These are phyloP conservation scores for Tadarida brasiliensis DNA, from an alignment of 2,797 vertebrate genomes.

Conservation along the genomic window DNA sequence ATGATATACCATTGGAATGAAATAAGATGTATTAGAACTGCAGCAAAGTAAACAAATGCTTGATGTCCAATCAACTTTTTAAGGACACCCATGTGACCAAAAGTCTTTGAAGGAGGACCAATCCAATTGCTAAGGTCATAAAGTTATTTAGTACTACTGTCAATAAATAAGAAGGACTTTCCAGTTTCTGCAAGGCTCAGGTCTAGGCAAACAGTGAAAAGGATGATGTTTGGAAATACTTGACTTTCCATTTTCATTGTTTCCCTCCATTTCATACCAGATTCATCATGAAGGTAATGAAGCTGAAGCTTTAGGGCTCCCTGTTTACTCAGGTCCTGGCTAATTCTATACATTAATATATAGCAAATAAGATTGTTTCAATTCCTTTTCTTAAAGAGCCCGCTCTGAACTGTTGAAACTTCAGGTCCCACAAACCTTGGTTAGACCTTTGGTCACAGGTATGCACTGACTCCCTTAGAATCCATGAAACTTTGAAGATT, in stretches of 20 bases:
- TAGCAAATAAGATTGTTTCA: background rate
- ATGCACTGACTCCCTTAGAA: background rate
- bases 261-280: background rate
- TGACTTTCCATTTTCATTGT: background rate
- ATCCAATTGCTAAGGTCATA: background rate
- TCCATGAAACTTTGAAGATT: background rate
- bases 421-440: background rate
- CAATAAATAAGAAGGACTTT: background rate
- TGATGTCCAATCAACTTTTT: background rate
- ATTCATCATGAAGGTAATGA: background rate
- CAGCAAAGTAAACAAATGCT: slow-evolving; percentile 31
- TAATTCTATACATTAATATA: background rate
- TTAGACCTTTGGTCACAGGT: background rate
- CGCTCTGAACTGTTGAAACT: background rate
- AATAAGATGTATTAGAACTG: slow-evolving; percentile 14
- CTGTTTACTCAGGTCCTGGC: background rate
- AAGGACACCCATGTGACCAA: background rate
- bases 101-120: background rate
- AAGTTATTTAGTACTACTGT: background rate
- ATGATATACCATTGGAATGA: slow-evolving; percentile 36
- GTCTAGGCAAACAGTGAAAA: background rate
- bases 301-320: background rate
- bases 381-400: background rate
- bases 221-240: background rate
- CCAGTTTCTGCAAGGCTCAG: background rate